Evolutionary conservation across 2,113 vertebrate species (phyloP).

Genomic region (Gymnorhina tibicen): DNA sequence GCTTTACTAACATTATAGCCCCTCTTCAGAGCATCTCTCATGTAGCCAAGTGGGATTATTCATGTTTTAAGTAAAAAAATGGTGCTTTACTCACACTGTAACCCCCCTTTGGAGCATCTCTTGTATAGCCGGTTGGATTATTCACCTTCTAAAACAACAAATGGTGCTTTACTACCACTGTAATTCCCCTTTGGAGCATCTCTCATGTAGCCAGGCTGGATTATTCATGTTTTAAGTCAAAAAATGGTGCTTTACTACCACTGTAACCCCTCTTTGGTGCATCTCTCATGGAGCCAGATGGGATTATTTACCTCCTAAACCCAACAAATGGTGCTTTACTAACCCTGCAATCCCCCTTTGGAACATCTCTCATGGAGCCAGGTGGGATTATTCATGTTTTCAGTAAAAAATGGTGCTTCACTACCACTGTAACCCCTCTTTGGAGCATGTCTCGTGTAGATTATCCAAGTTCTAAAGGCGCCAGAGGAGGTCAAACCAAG

Average conservation of each 20-base stretch:
- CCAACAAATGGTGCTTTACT: neutral
- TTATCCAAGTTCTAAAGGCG: neutral
- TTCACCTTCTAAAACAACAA: neutral
- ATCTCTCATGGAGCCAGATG: neutral
- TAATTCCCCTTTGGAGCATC: rapidly evolving
- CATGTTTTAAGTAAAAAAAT: neutral
- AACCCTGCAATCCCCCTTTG: neutral
- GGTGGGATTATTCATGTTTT: neutral
- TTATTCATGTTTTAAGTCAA: neutral
- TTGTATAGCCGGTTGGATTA: neutral
- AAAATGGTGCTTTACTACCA: too few relatives aligned
- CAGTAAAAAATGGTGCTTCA: neutral
- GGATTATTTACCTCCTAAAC: neutral
- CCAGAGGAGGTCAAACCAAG: neutral
- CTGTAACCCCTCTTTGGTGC: too few relatives aligned
- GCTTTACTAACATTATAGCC: neutral
- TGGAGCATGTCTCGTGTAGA: rapidly evolving
- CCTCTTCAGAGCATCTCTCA: too few relatives aligned
- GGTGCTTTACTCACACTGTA: neutral
- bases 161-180: neutral
- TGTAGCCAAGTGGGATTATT: neutral
- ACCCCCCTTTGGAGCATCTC: neutral
- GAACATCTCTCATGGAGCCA: neutral
- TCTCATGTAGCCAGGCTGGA: neutral
- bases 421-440: neutral